Evolutionary conservation across 2,113 vertebrate species (phyloP).

Genomic region (Ceyx melanurus): DNA sequence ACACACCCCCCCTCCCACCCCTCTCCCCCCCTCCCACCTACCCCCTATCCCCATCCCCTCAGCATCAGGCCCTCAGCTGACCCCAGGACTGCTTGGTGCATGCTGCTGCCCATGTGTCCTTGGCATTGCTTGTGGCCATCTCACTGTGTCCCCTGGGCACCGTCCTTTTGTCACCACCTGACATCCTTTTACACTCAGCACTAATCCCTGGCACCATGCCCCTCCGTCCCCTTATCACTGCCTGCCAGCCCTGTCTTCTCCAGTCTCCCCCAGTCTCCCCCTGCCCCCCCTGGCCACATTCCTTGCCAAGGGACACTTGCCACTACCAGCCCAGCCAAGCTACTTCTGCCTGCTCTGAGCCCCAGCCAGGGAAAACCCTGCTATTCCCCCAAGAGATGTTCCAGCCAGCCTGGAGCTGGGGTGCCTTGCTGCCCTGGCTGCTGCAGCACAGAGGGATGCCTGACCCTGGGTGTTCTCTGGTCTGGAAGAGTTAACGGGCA

Average conservation of each 20-base stretch:
- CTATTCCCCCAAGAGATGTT: background rate
- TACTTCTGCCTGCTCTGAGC: background rate
- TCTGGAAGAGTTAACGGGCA: slow-evolving; percentile 30
- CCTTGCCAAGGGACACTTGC: background rate
- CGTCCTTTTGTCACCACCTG: background rate
- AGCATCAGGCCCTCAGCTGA: background rate
- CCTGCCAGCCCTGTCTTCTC: background rate
- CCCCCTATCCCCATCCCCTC: background rate
- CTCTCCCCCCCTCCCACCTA: background rate
- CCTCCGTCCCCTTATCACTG: background rate
- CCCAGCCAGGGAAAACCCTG: rapidly evolving
- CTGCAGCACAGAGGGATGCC: background rate
- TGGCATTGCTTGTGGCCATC: background rate
- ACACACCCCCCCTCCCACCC: background rate
- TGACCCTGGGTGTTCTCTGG: background rate
- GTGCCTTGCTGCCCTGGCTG: background rate
- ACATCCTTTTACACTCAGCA: rapidly evolving
- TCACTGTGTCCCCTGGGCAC: background rate
- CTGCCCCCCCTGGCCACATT: background rate
- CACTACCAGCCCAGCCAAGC: background rate
- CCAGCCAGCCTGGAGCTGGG: background rate
- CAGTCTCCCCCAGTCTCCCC: background rate
- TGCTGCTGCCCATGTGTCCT: background rate
- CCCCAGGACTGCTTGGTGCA: background rate
- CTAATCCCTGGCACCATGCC: background rate